These are phyloP conservation scores for Corythornis leucogaster DNA, from an alignment of 2,797 vertebrate species.

Conservation along the genomic window DNA sequence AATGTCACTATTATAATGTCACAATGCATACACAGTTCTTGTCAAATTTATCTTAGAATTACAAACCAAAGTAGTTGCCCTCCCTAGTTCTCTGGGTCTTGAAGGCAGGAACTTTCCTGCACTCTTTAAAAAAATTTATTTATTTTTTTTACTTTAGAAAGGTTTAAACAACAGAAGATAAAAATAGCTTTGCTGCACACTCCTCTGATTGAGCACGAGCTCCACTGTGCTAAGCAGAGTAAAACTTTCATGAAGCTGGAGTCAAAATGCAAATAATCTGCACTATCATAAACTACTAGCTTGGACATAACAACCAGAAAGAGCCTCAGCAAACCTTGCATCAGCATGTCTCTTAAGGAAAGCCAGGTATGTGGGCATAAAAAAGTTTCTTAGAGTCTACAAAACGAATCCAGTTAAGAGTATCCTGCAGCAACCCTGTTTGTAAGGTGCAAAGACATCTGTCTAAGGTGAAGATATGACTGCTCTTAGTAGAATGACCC, in stretches of 20 bases:
- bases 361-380: rapidly evolving
- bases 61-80: not conserved
- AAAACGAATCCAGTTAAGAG: not conserved
- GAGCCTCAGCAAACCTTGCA: not conserved
- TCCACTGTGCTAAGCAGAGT: not conserved
- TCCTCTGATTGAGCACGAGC: not conserved
- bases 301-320: not conserved
- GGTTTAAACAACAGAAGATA: not conserved
- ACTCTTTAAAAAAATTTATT: not conserved
- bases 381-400: not conserved
- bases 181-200: not conserved
- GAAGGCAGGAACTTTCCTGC: not conserved
- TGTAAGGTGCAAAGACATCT: not conserved
- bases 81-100: not conserved
- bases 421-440: not conserved
- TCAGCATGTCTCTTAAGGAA: not conserved
- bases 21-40: not conserved
- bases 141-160: not conserved
- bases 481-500: not conserved
- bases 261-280: not conserved
- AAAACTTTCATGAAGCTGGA: not conserved
- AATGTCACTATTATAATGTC: not conserved
- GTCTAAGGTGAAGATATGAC: not conserved
- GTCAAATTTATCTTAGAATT: not conserved
- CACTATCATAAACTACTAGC: not conserved